A percentile compares a stretch with the other conserved stretches of the same genome.
phyloP scores from a whole-genome alignment of 2,113 vertebrate species.

The Albula goreensis region DNA sequence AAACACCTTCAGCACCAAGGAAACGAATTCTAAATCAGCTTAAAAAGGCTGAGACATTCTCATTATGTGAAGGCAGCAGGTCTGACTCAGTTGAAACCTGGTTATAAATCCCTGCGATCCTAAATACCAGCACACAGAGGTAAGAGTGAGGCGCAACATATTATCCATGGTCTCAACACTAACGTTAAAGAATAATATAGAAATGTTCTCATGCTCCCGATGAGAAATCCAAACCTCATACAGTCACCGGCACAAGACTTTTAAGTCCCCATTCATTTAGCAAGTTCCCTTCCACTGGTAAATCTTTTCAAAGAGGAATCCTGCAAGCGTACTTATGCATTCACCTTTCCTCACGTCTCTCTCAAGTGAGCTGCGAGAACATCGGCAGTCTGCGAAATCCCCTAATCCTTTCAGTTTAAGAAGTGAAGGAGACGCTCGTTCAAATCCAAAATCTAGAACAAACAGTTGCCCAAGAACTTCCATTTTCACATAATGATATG shows the following conservation, averaged over 20 bases:
- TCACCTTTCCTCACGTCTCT: neutral
- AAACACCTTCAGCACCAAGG: constrained; percentile 40
- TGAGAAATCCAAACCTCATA: neutral
- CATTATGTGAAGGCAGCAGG: constrained; percentile 54
- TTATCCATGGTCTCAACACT: neutral
- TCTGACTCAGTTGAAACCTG: constrained; percentile 41
- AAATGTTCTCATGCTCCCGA: neutral
- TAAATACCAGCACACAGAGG: neutral
- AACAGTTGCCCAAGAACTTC: constrained; percentile 26
- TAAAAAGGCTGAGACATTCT: constrained; percentile 58
- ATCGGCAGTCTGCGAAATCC: neutral
- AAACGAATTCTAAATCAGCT: constrained; percentile 62
- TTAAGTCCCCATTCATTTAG: neutral
- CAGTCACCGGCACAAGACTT: neutral
- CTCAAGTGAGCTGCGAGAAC: neutral
- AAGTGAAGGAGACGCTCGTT: neutral
- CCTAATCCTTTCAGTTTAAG: neutral
- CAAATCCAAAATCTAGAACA: neutral
- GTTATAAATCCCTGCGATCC: constrained; percentile 45
- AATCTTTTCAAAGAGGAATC: neutral
- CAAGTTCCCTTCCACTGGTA: too few species aligned
- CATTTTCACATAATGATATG: neutral
- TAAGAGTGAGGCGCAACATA: constrained; percentile 27
- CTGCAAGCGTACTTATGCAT: neutral
- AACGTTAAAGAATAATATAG: neutral